Base-by-base conservation (phyloP, 2,888 invertebrate species). In the Ceraclea dissimilis region DNA sequence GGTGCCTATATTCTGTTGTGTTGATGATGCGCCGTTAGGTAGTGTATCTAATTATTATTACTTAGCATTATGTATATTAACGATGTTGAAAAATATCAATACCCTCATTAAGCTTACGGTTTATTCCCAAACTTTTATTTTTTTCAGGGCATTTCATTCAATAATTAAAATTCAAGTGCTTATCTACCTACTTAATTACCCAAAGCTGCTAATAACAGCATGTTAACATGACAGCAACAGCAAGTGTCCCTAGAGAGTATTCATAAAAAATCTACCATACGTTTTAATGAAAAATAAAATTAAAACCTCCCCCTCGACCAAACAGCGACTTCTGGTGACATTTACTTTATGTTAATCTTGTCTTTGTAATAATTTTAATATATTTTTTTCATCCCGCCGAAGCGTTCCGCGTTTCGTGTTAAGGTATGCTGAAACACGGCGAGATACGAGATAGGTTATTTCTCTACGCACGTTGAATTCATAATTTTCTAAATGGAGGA, bases 401-500 rank as follows among this genome's bases (percentile, higher is more conserved):
- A 39, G 13, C 13, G 39, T 13, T 13, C 39, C 5, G 39, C 13
- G 39, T 16, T 39, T 8, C 39, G 39, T 39, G 39, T 16, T 16
- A 13, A 39, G 13, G 39, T 39, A 39, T 13, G 13, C 26, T 26
- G 10, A 26, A 26, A 10, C 26, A 10, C 5, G 26, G 26, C 10
- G 10, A 26, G 10, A 26, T 39, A 17, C 16, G 33, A 43, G 31
- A 43, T 43, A 49, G 22, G 26, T 44, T 18, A 2, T 13, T 49
- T 13, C 13, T 17, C 8, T 26, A 54, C 49, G 22, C 49, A 21
- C 49, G 5, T 19, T 44, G 54, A 54, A 54, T 54, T 26, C 34
- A 43, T 54, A 49, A 54, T 54, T 54, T 49, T 2, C 5, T 17
- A 54, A 54, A 54, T 18, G 54, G 22, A n/a, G 39, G 21, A 50